Evolutionary conservation across 2,113 vertebrate species (phyloP), one percentile per base, ranked within the genome.

Genomic region (Hymenochirus boettgeri): DNA sequence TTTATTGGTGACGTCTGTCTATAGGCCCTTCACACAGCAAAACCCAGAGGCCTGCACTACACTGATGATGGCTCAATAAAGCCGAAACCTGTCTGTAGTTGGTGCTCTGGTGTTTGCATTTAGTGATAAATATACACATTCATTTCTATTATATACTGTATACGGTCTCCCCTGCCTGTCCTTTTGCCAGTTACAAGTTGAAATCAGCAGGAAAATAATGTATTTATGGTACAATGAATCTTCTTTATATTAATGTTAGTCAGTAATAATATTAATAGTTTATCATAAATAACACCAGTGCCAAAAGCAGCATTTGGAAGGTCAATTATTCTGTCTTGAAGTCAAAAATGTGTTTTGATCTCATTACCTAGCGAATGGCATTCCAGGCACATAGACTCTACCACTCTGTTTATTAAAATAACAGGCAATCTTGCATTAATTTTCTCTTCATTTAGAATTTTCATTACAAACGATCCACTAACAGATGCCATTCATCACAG

Each of bases 291-390:
- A 42, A 2, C 37, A 42, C 3, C 11, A 42, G 39, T 42, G 13
- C n/a, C n/a, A n/a, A 3, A 13, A 42, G 39, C 39, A 3, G n/a
- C 15, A 42, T 42, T 42, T n/a, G 39, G 39, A 42, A 63, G 61
- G 61, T 54, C 61, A 62, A 53, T 37, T 54, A 33, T 53, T 62
- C 31, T 62, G 31, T 9, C 17, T 19, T 53, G 61, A 54, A 54
- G 52, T n/a, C 13, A 42, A 42, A 12, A 42, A 51, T 12, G 4
- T 19, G 5, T 22, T 39, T 53, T 53, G 24, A 6, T 23, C 23
- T 19, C 37, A 17, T 62, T 12, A 54, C n/a, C 39, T 54, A 24
- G 23, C 5, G 23, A 53, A 27, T 27, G 13, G n/a, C 27, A 63
- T 54, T 53, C 50, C 31, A 21, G 17, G 42, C 35, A 26, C 35